phyloP scores from a whole-genome alignment of 2,113 vertebrate genomes.

The Poeciliopsis prolifica region DNA sequence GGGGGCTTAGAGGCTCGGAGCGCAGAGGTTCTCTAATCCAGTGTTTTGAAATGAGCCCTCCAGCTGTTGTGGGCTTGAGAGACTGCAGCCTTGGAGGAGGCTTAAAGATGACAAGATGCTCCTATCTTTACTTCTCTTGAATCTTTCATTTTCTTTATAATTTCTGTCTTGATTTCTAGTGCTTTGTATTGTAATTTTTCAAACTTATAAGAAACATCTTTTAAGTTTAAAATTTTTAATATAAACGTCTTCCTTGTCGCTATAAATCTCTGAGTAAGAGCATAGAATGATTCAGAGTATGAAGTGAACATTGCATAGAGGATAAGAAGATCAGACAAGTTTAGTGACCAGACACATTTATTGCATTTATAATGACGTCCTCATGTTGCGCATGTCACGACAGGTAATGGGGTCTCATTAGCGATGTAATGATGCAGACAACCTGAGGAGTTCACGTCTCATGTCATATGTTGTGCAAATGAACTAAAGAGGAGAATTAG shows the following conservation, averaged over 20 bases:
- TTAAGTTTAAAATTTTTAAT: conserved; percentile 12
- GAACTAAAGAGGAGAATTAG: conserved; percentile 1
- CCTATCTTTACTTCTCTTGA: conserved; percentile 47
- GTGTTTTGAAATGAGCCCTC: conserved; percentile 71
- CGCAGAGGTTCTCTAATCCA: conserved; percentile 62
- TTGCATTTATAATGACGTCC: conserved; percentile 28
- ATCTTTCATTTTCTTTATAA: conserved; percentile 7
- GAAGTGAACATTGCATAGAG: conserved; percentile 48
- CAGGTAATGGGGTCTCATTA: conserved; percentile 24
- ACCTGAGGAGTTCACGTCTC: not conserved
- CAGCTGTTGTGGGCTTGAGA: conserved; percentile 70
- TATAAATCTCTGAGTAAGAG: conserved; percentile 49
- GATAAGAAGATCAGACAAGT: conserved; percentile 56
- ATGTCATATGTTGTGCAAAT: not conserved
- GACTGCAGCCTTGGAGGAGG: conserved; percentile 53
- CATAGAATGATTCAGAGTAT: conserved; percentile 40
- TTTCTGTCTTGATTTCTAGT: not conserved
- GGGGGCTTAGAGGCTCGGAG: conserved; percentile 60
- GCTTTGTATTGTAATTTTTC: conserved; percentile 12
- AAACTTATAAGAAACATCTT: not conserved
- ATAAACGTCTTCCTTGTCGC: conserved; percentile 9
- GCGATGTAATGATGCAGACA: conserved; percentile 2
- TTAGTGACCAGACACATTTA: conserved; percentile 17
- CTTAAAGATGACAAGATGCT: conserved; percentile 59
- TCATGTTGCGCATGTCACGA: conserved; percentile 14